Base-by-base conservation (phyloP, 2,113 vertebrate genomes). In the Oenanthe melanoleuca region DNA sequence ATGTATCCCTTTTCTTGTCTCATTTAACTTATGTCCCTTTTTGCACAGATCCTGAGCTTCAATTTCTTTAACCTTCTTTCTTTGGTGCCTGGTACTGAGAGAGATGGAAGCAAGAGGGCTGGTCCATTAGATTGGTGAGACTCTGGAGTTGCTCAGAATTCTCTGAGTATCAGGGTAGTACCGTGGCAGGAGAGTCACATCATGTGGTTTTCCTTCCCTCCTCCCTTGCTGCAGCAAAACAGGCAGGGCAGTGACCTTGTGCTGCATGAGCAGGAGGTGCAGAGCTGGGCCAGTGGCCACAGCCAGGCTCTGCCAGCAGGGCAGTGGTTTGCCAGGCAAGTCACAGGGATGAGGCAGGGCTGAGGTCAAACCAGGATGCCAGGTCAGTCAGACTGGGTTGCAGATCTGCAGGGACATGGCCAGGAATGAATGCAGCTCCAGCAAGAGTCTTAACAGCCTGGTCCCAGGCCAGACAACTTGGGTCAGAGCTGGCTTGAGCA, bases 191-290 rank as follows among this genome's bases (percentile, higher is more conserved):
- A 74, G 23, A 10, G 34, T 74, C 61, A 34, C 24, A 44, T 28
- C 14, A 34, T 29, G 23, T 31, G 20, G 5, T 24, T 50, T 88
- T 64, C 37, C 65, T 85, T 80, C 20, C 37, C 15, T 56, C 10
- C 8, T 50, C 44, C 55, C 65, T 57, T 29, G 29, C 29, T 0
- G 0, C 19, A 65, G 64, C 19, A 34, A 4, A 56, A 34, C 17
- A 19, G 29, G 78, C 49, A 56, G 45, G 40, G 15, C 49, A 33
- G 25, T 49, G 79, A 53, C 74, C 26, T 33, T 2, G 18, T 9
- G 5, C 28, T 50, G 26, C 2, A 5, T 3, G 25, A 42, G 72
- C 55, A 38, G 49, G 53, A 44, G 81, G 45, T 0, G 0, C 45
- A 40, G 78, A 66, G 42, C 33, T 33, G 7, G 47, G 22, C 13